Evolutionary conservation across 1,140 invertebrate genomes (phyloP), one percentile per base, ranked within the genome.

Genomic region (Pantala flavescens): DNA sequence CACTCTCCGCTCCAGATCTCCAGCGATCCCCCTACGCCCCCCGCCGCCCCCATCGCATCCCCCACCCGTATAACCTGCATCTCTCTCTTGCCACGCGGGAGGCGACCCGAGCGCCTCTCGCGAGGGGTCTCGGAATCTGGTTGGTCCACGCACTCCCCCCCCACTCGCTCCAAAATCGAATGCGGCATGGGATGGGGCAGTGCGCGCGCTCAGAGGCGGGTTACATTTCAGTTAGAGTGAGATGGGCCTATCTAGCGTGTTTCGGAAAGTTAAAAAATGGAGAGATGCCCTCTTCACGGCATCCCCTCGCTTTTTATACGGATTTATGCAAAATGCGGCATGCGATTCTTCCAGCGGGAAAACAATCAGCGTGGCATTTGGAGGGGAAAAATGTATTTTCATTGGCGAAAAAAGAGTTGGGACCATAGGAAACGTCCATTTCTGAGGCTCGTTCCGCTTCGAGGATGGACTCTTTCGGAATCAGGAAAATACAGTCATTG

Each of bases 151-250:
- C 49, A 63, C 49, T 21, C 49, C 12, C 49, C 49, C n/a, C 49
- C 12, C n/a, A 63, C 12, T 63, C 49, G 49, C 49, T 63, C 12
- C 49, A 63, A 63, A 63, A 63, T 63, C 49, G 49, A 63, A 63
- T 63, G n/a, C 49, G 49, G 49, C 49, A 63, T 63, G 49, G 12
- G 49, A 63, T 3, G 9, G 28, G 28, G 28, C 49, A 7, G 49
- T 63, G 49, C 49, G 49, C 49, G 49, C 49, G 49, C 49, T 63
- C 49, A 16, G 49, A 36, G 14, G 1, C n/a, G 49, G 49, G 49
- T 63, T 63, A 63, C 49, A 63, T 63, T 63, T 63, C 49, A 63
- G 49, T 63, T 63, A 63, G 49, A 63, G 49, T 63, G 49, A 63
- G 49, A 63, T 63, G 49, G 49, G 49, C 49, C 49, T 63, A 63